Base-by-base conservation (phyloP, 2,797 vertebrate species). In the Poeciliopsis infans region DNA sequence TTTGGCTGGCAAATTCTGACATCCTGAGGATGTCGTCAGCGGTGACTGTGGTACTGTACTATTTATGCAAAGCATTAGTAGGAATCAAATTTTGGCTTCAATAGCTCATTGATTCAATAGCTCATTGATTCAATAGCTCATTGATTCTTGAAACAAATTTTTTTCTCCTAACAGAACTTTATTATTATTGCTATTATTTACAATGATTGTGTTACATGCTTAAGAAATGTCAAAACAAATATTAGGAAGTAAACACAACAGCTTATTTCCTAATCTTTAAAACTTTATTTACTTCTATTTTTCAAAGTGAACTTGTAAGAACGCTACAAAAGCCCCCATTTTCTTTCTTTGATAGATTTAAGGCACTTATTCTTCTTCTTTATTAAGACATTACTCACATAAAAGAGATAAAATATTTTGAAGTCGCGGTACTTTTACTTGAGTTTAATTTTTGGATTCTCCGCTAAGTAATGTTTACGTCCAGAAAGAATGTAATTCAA, bases 1-100 rank as follows among this genome's bases (percentile, higher is more conserved):
- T 93, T 93, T 91, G 88, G 36, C 51, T 92, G 86, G 87, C 88
- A 93, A 93, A 93, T 88, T 43, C 1, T 6, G 2, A 23, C 8
- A 70, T 53, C 51, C 70, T 45, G 36, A 71, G 72, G 70, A 59
- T 75, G 16, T 39, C 23, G 51, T 5, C 3, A 46, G 16, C 11
- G 1, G 41, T 57, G 16, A 10, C 31, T 33, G 25, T 39, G 13
- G 18, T 2, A 4, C 5, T 75, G 5, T 31, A 3, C 6, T 15
- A 81, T 83, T 53, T 11, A 84, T 85, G 78, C 85, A 86, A 89
- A 89, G 31, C 3, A 71, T 53, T 55, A 51, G 36, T 0, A 7
- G 20, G 47, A 76, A 70, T 25, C 39, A 13, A 1, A 3, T n/a
- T 2, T 28, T 4, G 7, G 0, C 10, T 47, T 4, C 0, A n/a